These are phyloP conservation scores for Eristalinus sepulchralis DNA, from an alignment of 2,888 invertebrate genomes.

Conservation along the genomic window DNA sequence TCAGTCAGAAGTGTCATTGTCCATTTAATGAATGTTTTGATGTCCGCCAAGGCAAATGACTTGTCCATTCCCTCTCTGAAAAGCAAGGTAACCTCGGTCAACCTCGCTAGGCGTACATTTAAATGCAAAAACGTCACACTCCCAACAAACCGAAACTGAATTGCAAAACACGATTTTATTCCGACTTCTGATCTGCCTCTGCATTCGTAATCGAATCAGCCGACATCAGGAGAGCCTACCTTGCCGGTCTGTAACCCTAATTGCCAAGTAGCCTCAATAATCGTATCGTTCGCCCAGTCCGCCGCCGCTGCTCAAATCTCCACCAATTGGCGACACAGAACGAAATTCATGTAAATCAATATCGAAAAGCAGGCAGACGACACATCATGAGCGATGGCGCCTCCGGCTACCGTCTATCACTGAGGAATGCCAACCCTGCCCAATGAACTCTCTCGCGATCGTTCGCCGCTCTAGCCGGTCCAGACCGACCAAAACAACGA, in stretches of 20 bases:
- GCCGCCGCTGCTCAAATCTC: too few relatives aligned
- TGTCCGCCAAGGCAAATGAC: not conserved
- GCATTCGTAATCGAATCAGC: slow-evolving; percentile 23
- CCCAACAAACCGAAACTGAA: not conserved
- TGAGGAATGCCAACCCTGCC: slow-evolving; percentile 1
- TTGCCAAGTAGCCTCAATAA: slow-evolving; percentile 43
- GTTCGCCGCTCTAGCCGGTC: not conserved
- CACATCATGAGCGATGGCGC: slow-evolving; percentile 38
- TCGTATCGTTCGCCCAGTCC: not conserved
- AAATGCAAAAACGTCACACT: slow-evolving; percentile 2
- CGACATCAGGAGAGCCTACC: not conserved
- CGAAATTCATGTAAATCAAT: slow-evolving; percentile 25
- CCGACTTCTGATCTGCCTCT: not conserved
- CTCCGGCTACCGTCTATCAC: slow-evolving; percentile 3
- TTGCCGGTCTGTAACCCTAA: slow-evolving; percentile 56
- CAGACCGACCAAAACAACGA: slow-evolving; percentile 6
- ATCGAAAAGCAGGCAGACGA: slow-evolving; percentile 25
- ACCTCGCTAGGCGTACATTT: slow-evolving; percentile 6
- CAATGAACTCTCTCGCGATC: slow-evolving; percentile 42
- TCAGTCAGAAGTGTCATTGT: not conserved
- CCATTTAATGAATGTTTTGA: not conserved
- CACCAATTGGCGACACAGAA: not conserved
- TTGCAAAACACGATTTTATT: slow-evolving; percentile 28
- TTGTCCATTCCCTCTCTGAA: not conserved
- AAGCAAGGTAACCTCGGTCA: slow-evolving; percentile 3